phyloP scores from a whole-genome alignment of 2,888 invertebrate species.

The Sphaeridia pumilis region DNA sequence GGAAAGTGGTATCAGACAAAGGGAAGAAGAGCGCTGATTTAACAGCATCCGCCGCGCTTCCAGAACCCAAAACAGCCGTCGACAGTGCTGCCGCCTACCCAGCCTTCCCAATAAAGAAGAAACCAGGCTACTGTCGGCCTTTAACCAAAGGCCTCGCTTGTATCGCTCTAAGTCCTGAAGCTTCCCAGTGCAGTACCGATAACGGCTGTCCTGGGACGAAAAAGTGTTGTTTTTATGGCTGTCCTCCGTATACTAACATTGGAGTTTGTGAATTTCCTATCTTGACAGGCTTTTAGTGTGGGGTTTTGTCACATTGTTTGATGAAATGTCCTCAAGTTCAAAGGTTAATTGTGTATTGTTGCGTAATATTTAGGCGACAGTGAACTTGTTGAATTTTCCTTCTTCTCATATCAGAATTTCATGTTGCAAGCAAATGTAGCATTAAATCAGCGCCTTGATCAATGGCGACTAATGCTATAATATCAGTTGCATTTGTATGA shows the following conservation, averaged over 20 bases:
- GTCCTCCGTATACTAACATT: slow-evolving; percentile 6
- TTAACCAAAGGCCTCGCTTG: slow-evolving; percentile 8
- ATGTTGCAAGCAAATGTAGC: too few species aligned
- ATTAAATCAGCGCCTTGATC: too few species aligned
- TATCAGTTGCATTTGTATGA: too few species aligned
- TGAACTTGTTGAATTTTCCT: too few species aligned
- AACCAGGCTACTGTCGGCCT: slow-evolving; percentile 12
- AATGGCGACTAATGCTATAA: too few species aligned
- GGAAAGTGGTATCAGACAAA: background rate
- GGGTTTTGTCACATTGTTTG: too few species aligned
- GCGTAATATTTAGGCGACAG: too few species aligned
- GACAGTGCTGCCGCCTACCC: slow-evolving; percentile 1
- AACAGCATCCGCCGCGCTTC: background rate
- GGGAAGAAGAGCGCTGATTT: background rate
- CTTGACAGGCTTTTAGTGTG: background rate
- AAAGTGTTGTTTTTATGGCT: slow-evolving; percentile 14
- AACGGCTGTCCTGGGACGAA: slow-evolving; percentile 10
- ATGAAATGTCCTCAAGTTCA: too few species aligned
- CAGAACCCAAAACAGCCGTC: background rate
- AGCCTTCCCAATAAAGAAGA: slow-evolving; percentile 1
- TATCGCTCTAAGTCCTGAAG: slow-evolving; percentile 7
- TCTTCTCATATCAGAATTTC: too few species aligned
- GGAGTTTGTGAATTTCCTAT: slow-evolving; percentile 13
- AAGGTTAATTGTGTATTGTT: too few species aligned
- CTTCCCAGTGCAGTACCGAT: slow-evolving; percentile 10